Evolutionary conservation across 2,888 invertebrate species (phyloP).

Genomic region (Thelaira solivaga): DNA sequence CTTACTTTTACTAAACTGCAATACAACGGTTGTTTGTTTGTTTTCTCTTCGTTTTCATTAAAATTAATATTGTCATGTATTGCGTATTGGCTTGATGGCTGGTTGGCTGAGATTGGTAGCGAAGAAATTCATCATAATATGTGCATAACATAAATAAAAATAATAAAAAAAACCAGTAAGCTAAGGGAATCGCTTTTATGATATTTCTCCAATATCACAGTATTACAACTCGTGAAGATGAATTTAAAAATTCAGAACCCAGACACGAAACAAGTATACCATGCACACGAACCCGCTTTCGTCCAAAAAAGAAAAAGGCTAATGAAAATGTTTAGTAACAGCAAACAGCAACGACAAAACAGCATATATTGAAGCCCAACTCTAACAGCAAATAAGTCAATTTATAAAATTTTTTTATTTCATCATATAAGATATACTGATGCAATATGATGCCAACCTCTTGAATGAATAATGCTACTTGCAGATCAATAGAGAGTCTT

Average conservation of each 20-base stretch:
- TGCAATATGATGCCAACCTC: constrained; percentile 38
- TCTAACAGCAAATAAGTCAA: neutral
- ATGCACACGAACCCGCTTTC: neutral
- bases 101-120: neutral
- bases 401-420: neutral
- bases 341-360: neutral
- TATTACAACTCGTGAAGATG: constrained; percentile 20
- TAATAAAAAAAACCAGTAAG: constrained; percentile 55
- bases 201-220: constrained; percentile 27
- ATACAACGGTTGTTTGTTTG: neutral
- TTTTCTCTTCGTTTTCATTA: too few relatives aligned
- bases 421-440: neutral
- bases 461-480: constrained; percentile 21
- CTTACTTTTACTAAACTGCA: neutral
- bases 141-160: neutral
- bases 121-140: constrained; percentile 31
- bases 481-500: too few relatives aligned
- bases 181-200: constrained; percentile 61
- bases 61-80: too few relatives aligned
- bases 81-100: too few relatives aligned
- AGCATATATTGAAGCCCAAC: neutral
- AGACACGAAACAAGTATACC: too few relatives aligned
- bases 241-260: neutral
- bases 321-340: neutral
- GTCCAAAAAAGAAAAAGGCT: too few relatives aligned